phyloP scores from a whole-genome alignment of 2,888 invertebrate species.

The Tetranychus truncatus region DNA sequence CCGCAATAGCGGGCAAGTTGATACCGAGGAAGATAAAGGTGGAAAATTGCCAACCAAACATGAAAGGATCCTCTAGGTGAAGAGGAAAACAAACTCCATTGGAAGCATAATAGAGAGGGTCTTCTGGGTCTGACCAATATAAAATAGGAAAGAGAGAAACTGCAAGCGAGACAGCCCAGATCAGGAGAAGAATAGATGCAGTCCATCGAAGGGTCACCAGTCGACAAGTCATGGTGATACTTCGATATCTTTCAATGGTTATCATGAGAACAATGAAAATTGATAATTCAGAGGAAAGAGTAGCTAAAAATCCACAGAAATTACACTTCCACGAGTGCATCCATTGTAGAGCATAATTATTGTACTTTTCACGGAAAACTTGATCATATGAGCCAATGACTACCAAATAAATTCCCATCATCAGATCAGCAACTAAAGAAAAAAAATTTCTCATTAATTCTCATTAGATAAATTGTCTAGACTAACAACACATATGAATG shows the following conservation, averaged over 20 bases:
- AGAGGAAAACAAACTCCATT: slow-evolving; percentile 48
- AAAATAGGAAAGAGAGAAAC: slow-evolving; percentile 47
- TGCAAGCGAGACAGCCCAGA: slow-evolving; percentile 44
- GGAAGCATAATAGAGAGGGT: slow-evolving; percentile 24
- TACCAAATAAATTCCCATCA: slow-evolving; percentile 49
- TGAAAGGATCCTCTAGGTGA: slow-evolving; percentile 48
- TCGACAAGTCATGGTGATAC: slow-evolving; percentile 24
- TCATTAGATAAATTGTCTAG: not conserved
- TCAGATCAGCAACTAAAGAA: slow-evolving; percentile 42
- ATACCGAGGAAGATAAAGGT: slow-evolving; percentile 49
- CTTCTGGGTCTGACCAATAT: slow-evolving; percentile 35
- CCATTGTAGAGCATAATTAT: slow-evolving; percentile 43
- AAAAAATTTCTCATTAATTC: not conserved
- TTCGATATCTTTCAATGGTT: slow-evolving; percentile 44
- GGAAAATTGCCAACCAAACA: slow-evolving; percentile 51
- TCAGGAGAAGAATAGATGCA: slow-evolving; percentile 37
- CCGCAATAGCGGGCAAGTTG: slow-evolving; percentile 37
- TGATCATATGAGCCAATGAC: slow-evolving; percentile 44
- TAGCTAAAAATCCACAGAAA: slow-evolving; percentile 43
- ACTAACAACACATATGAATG: not conserved
- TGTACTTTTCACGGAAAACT: slow-evolving; percentile 42
- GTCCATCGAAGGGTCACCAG: slow-evolving; percentile 31
- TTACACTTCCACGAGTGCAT: slow-evolving; percentile 48
- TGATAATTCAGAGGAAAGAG: slow-evolving; percentile 48
- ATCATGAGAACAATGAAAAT: slow-evolving; percentile 49